These are phyloP conservation scores for Lepisosteus oculatus DNA, from an alignment of 2,113 vertebrate genomes.

Conservation along the genomic window DNA sequence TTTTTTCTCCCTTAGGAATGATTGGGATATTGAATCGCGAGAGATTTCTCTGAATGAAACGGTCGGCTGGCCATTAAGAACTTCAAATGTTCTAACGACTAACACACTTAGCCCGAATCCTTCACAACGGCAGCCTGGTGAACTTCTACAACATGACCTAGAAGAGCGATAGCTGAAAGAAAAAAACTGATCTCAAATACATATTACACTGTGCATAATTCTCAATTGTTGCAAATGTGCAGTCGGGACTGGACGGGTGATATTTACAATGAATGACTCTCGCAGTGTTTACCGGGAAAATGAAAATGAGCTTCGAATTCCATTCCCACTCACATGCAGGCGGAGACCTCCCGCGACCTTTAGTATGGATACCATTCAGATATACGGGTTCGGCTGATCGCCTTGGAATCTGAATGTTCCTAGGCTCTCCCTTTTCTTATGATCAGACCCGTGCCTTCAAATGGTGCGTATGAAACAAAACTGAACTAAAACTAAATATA, in stretches of 20 bases:
- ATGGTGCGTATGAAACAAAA: too few species aligned
- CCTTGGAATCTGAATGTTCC: constrained; percentile 9
- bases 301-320: neutral
- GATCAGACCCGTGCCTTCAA: neutral
- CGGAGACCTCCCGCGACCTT: constrained; percentile 58
- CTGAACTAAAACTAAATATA: too few species aligned
- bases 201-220: too few species aligned
- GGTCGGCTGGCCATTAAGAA: too few species aligned
- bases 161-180: too few species aligned
- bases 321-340: constrained; percentile 46
- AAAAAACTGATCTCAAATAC: too few species aligned
- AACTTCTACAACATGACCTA: too few species aligned
- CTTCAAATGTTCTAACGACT: too few species aligned
- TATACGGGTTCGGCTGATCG: constrained; percentile 51
- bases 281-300: constrained; percentile 1
- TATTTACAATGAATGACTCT: neutral
- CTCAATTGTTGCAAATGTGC: too few species aligned
- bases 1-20: neutral
- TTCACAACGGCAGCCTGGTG: too few species aligned
- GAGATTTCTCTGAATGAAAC: neutral
- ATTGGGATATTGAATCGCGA: neutral
- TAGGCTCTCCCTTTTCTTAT: neutral
- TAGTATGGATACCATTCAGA: constrained; percentile 54
- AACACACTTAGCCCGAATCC: too few species aligned
- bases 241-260: neutral